Conservation (phyloP, 2,113 vertebrate species). For the Pavo muticus region DNA sequence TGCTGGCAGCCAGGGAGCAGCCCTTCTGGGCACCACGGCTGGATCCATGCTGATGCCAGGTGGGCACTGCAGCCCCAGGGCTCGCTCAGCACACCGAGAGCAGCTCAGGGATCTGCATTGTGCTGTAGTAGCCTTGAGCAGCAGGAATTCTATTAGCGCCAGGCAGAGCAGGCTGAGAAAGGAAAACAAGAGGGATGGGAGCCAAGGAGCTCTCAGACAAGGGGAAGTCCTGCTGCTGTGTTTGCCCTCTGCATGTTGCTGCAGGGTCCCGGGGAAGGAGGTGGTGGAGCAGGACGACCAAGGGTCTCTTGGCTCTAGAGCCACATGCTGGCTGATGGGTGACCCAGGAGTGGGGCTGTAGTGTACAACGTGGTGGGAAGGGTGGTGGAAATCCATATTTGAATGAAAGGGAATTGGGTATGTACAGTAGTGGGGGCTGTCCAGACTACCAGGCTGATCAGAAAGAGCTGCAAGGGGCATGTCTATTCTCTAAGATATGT, state of each 20-base stretch:
- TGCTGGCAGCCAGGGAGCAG: fast-evolving
- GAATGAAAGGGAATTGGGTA: neutral
- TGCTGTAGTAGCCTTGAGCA: constrained; percentile 43
- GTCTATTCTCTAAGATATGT: neutral
- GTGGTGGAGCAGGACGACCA: neutral
- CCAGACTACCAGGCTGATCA: neutral
- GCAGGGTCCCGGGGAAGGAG: constrained; percentile 1
- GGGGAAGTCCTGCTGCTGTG: constrained; percentile 33
- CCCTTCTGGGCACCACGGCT: fast-evolving
- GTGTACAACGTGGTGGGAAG: neutral
- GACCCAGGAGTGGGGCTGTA: neutral
- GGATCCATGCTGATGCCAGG: fast-evolving
- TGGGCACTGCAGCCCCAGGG: fast-evolving
- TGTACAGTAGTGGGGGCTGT: fast-evolving
- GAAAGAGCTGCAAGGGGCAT: neutral
- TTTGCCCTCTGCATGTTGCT: neutral
- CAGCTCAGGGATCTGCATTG: neutral
- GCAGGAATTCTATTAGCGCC: constrained; percentile 47
- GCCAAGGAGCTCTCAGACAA: constrained; percentile 55
- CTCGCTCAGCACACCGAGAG: fast-evolving
- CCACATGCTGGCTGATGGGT: neutral
- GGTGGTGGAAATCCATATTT: neutral
- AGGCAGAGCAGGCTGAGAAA: constrained; percentile 45
- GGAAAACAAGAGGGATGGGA: constrained; percentile 31
- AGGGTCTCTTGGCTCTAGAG: neutral